Base-by-base conservation (phyloP, 2,888 invertebrate species). In the Drosophila meridionalis region DNA sequence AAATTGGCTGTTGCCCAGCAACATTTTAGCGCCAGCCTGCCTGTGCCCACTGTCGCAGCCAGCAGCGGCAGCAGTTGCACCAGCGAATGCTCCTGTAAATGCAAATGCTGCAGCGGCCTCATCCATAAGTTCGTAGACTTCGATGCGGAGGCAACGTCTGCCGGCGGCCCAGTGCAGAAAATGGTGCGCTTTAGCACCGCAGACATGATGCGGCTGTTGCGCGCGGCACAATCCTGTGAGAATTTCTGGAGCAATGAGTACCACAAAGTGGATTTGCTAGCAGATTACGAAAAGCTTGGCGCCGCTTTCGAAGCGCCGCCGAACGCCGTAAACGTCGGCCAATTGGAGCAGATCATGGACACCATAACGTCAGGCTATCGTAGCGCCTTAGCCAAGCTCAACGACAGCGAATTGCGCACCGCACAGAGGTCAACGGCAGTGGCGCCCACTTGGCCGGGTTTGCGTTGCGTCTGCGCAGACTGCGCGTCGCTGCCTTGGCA, bases 211-310 rank as follows among this genome's bases (percentile, higher is more conserved):
- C 12, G 59, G 9, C 47, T 79, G 7, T 43, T 79, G 11, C 50
- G 65, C 8, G 45, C 60, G 0, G 80, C 80, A 0, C 79, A 83
- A 14, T 40, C 50, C 8, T 63, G 70, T 1, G 83, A 75, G 8
- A 36, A 83, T 40, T 79, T 79, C 36, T 79, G 79, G 79, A 83
- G 28, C 5, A 79, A 83, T 60, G 45, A 65, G 47, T 83, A 57
- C 11, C 48, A 60, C 9, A 79, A 80, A 26, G 43, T 38, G 9
- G 50, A 76, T 48, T 40, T 79, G 40, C 56, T 53, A 0, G 20
- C 62, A 0, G 79, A 79, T 30, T 79, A 45, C n/a, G n/a, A 20
- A n/a, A 43, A 20, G 4, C n/a, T 79, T 9, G 14, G 28, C 0
- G 11, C 42, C 1, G 56, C 14, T 2, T 69, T 79, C 7, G 5